Evolutionary conservation across 2,113 vertebrate species (phyloP), one percentile per base, ranked within the genome.

Genomic region (Zeus faber): DNA sequence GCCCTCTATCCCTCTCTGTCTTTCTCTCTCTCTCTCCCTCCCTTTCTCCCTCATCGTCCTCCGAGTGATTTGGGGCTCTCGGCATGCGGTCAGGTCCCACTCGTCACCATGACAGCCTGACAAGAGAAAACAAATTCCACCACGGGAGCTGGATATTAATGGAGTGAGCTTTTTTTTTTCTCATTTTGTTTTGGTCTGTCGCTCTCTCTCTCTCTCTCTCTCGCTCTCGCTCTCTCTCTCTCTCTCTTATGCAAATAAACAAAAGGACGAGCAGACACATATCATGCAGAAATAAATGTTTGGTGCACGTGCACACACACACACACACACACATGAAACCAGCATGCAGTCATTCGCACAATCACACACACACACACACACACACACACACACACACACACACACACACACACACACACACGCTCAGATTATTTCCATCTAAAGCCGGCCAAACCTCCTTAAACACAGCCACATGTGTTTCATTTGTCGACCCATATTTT

Each of bases 21-120:
- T 10, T 18, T 20, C 2, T 13, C 41, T 44, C 16, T 13, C 10
- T 20, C 41, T 44, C 41, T 44, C 41, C 9, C 40, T 43, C 40
- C 8, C 16, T 5, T 13, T 18, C 40, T 18, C 41, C 20, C 41
- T 18, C 17, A 21, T 9, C 6, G 17, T 44, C 18, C 18, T 44
- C 41, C 20, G 2, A 21, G 41, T 11, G 18, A 9, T 44, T 70
- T 23, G 64, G 59, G 59, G 41, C 51, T 22, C 65, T 62, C 46
- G 5, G 33, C 3, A 43, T 57, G 52, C 22, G 11, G 40, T 61
- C 43, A 14, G 29, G 54, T 43, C 62, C 57, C 77, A 79, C 79
- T 77, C 73, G 68, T 84, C 77, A 86, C 48, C 55, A 49, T 61
- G 77, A 64, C 58, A 6, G 54, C 49, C 71, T 73, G 71, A 81